Base-by-base conservation (phyloP, 92 coral and sea anemone species). In the Epizoanthus rinbou region DNA sequence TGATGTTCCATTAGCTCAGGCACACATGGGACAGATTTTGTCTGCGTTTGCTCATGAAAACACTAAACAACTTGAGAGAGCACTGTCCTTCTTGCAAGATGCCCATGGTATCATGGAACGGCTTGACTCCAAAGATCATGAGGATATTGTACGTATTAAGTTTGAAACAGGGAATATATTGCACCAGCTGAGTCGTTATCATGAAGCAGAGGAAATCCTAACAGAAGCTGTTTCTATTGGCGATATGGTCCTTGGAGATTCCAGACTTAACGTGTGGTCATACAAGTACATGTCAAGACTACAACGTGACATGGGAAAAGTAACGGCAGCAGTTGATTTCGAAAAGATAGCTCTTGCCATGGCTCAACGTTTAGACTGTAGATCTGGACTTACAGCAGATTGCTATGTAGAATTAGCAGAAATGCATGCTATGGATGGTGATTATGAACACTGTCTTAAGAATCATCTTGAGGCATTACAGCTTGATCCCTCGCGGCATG, bases 381-480 rank as follows among this genome's bases (percentile, higher is more conserved):
- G 43, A 17, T 69, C 74, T 15, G 74, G 52, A 15, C 74, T 69
- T 3, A 69, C 74, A 5, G 50, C 53, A 33, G 74, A 69, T 39
- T 23, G 74, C 43, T 69, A 33, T 50, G 74, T 69, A 16, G 74
- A 69, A 21, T 19, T 69, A 33, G 56, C 74, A 69, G 74, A 69
- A 16, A 11, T 69, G 74, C 11, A 19, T 37, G 74, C 14, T 33
- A 39, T 11, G 21, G 19, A 69, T 15, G 19, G 23, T 33, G 74
- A 69, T 23, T 69, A 39, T 39, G 74, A 69, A 8, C 56, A 39
- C 56, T 69, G 74, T 41, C 74, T 69, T 33, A 50, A 7, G 37
- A 69, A 69, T 50, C 74, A 69, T 17, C 74, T 69, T 13, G 18
- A 22, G 53, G 39, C 41, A 10, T 50, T 69, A 18, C 52, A 39